These are phyloP conservation scores for Pasiphila rectangulata DNA, from an alignment of 2,888 invertebrate species.

Conservation along the genomic window DNA sequence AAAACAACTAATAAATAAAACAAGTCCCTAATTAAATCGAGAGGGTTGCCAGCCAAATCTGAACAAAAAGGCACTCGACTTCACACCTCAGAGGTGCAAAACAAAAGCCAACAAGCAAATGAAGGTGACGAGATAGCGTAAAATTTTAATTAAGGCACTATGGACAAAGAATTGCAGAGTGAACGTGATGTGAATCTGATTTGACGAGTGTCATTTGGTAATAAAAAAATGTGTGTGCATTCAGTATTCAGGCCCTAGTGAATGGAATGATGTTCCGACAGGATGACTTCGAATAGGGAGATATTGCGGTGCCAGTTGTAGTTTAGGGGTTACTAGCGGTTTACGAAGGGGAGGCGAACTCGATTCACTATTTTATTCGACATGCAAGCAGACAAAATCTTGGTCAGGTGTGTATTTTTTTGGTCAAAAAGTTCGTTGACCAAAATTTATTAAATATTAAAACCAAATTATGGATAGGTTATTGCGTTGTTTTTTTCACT, in stretches of 20 bases:
- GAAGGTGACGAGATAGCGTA: constrained; percentile 54
- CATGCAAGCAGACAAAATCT: neutral
- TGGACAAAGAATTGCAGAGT: constrained; percentile 54
- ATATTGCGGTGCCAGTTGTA: constrained; percentile 32
- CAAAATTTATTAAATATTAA: no score
- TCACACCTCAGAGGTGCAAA: constrained; percentile 77
- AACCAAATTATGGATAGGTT: no score
- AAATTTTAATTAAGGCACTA: constrained; percentile 78
- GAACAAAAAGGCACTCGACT: constrained; percentile 56
- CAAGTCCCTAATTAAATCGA: constrained; percentile 58
- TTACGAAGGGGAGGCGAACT: constrained; percentile 24
- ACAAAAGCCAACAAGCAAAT: constrained; percentile 60
- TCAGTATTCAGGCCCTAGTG: constrained; percentile 50
- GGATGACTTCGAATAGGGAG: constrained; percentile 54
- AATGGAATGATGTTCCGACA: constrained; percentile 60
- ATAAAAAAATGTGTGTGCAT: constrained; percentile 47
- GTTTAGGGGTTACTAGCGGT: constrained; percentile 32
- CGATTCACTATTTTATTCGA: constrained; percentile 1
- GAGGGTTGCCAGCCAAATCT: constrained; percentile 48
- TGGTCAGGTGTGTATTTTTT: neutral
- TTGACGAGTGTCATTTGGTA: constrained; percentile 65
- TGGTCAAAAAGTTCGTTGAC: neutral
- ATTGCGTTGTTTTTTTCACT: no score
- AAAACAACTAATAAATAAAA: constrained; percentile 33
- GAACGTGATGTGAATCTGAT: constrained; percentile 52